Conservation (phyloP, 2,113 vertebrate species). For the Xyliphius kryptos region DNA sequence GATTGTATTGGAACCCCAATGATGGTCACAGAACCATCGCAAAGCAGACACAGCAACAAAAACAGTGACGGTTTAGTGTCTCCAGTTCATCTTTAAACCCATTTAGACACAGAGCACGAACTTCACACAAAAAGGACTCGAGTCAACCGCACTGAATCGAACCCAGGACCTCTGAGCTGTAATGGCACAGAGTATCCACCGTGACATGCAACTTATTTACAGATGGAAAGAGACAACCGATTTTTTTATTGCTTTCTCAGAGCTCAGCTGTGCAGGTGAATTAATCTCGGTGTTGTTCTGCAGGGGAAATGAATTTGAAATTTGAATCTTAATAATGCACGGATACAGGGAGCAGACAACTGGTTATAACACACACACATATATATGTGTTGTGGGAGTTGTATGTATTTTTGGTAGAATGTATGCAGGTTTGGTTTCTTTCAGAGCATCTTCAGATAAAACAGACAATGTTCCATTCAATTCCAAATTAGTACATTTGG, state of each 20-base stretch:
- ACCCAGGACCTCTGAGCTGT: conserved; percentile 19
- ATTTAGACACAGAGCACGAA: too few species aligned
- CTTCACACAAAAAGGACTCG: background rate
- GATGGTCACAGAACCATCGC: too few species aligned
- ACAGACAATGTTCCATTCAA: background rate
- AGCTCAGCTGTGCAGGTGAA: conserved; percentile 41
- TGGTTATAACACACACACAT: conserved; percentile 14
- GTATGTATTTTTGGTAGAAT: background rate
- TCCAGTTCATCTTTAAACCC: too few species aligned
- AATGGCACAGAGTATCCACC: conserved; percentile 21
- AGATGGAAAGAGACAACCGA: conserved; percentile 29
- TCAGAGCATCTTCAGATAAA: too few species aligned
- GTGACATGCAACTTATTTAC: conserved; percentile 20
- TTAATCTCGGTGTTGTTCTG: conserved; percentile 37
- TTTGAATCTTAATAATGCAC: conserved; percentile 39
- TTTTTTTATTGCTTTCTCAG: conserved; percentile 20
- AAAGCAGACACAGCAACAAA: too few species aligned
- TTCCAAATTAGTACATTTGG: background rate
- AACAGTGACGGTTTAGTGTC: too few species aligned
- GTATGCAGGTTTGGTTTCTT: too few species aligned
- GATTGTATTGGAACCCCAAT: too few species aligned
- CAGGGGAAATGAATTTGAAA: conserved; percentile 30
- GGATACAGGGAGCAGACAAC: conserved; percentile 27
- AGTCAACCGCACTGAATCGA: conserved; percentile 22
- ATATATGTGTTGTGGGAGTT: background rate